Evolutionary conservation across 2,113 vertebrate genomes (phyloP).

Genomic region (Sinosuthora webbiana): DNA sequence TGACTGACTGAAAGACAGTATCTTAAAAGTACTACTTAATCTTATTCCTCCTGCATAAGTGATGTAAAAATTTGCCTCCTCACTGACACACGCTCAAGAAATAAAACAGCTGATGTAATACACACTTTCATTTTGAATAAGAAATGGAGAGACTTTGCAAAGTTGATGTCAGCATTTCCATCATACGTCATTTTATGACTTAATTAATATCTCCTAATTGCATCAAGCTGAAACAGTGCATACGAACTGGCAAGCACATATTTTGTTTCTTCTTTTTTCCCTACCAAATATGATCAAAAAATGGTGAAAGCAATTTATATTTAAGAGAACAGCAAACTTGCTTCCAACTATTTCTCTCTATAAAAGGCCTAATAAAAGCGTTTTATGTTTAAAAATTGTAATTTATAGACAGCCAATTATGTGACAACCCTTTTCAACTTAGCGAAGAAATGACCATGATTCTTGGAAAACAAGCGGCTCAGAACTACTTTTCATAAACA

Average conservation of each 20-base stretch:
- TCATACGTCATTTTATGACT: constrained; percentile 4
- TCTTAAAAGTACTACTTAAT: constrained; percentile 55
- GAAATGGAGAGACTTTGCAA: background rate
- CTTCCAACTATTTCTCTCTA: constrained; percentile 1
- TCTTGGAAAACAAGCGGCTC: constrained; percentile 8
- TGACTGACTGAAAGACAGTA: constrained; percentile 37
- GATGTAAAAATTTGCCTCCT: constrained; percentile 11
- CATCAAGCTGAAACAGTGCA: constrained; percentile 6
- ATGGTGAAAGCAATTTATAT: background rate
- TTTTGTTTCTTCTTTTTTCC: constrained; percentile 8
- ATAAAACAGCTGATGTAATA: constrained; percentile 17
- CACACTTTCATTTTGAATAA: background rate
- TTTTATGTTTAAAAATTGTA: background rate
- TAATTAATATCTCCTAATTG: background rate
- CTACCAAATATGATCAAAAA: constrained; percentile 56
- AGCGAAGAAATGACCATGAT: background rate
- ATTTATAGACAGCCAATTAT: background rate
- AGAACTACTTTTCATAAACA: constrained; percentile 17
- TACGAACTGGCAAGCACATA: background rate
- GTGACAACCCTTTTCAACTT: background rate
- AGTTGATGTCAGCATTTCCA: background rate
- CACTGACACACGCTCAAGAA: background rate
- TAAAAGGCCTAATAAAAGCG: constrained; percentile 13
- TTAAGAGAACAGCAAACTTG: background rate
- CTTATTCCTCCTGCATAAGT: background rate